Evolutionary conservation across 2,113 vertebrate species (phyloP).

Genomic region (Ciconia boyciana): DNA sequence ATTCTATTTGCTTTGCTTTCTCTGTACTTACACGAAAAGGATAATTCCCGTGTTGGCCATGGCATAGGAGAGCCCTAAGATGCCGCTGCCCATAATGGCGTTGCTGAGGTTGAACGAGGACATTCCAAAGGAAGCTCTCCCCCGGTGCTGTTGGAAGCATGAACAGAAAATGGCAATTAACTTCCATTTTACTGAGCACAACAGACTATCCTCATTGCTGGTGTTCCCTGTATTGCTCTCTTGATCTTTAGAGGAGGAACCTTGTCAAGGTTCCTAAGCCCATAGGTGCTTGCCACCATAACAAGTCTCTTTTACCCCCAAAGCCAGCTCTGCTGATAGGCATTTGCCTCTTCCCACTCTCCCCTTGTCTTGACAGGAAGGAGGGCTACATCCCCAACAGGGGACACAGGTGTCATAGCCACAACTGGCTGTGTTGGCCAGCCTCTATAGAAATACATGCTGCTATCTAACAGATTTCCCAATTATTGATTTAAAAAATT

Average conservation of each 20-base stretch:
- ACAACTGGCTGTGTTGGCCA: background rate
- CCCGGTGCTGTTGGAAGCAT: constrained; percentile 79
- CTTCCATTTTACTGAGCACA: background rate
- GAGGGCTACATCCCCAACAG: background rate
- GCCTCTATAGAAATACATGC: background rate
- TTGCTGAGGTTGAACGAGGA: constrained; percentile 97
- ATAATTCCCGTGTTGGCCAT: constrained; percentile 97
- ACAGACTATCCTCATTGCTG: background rate
- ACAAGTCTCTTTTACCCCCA: background rate
- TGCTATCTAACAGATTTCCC: background rate
- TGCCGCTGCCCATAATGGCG: constrained; percentile 98
- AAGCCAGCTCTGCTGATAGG: background rate
- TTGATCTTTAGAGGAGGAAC: background rate
- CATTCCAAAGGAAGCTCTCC: constrained; percentile 92
- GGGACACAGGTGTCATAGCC: background rate
- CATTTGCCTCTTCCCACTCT: background rate
- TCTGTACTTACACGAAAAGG: constrained; percentile 88
- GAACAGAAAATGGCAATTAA: background rate
- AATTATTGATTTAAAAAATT: background rate
- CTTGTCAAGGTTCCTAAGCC: background rate
- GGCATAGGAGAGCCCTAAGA: constrained; percentile 92
- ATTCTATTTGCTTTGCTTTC: background rate
- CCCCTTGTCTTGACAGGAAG: background rate
- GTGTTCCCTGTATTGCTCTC: background rate
- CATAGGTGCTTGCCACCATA: background rate